These are phyloP conservation scores for Grus americana DNA, from an alignment of 2,113 vertebrate genomes.

Conservation along the genomic window DNA sequence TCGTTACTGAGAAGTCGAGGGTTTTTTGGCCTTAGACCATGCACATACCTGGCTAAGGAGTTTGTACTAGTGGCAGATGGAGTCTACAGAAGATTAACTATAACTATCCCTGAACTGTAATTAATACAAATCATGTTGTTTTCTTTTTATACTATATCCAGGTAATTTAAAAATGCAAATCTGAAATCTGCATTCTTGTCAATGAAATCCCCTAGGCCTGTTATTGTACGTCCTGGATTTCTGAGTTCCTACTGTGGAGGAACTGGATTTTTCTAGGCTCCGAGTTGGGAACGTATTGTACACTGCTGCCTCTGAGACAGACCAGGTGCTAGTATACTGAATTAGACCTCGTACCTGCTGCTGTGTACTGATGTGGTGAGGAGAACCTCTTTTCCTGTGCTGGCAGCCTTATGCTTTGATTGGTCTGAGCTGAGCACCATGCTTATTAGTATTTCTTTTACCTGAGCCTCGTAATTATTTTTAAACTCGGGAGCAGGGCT, in stretches of 20 bases:
- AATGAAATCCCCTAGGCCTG: background rate
- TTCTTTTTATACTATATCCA: background rate
- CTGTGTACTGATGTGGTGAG: too few relatives aligned
- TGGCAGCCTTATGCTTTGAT: background rate
- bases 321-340: background rate
- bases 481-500: background rate
- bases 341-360: background rate
- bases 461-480: background rate
- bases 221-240: background rate
- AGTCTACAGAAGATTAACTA: background rate
- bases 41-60: background rate
- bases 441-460: background rate
- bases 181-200: background rate
- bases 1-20: background rate
- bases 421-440: background rate
- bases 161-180: background rate
- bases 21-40: background rate
- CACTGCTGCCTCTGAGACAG: background rate
- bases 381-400: background rate
- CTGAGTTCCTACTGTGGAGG: background rate
- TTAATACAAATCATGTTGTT: background rate
- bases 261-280: background rate
- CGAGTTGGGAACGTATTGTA: background rate
- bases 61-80: background rate
- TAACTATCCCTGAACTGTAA: background rate